phyloP scores from a whole-genome alignment of 2,113 vertebrate species.

The Panthera leo region DNA sequence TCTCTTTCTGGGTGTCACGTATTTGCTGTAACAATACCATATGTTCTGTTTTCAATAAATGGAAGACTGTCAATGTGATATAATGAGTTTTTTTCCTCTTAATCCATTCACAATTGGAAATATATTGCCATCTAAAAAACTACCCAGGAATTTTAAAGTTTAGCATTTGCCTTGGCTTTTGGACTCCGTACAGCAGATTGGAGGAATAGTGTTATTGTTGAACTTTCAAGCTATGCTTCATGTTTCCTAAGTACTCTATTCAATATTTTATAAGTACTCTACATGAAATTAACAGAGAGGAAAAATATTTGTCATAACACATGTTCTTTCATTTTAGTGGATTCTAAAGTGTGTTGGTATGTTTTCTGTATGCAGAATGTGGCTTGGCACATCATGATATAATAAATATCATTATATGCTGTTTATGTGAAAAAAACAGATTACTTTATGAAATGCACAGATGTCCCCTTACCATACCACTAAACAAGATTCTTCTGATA shows the following conservation, averaged over 20 bases:
- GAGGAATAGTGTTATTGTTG: neutral
- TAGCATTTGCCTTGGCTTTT: neutral
- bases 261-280: neutral
- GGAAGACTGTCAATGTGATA: neutral
- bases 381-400: neutral
- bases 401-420: neutral
- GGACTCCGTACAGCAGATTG: neutral
- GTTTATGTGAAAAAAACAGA: neutral
- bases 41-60: neutral
- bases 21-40: neutral
- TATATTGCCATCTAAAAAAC: neutral
- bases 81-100: neutral
- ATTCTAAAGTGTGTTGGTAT: neutral
- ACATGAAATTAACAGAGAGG: slow-evolving; percentile 26
- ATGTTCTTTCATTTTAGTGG: neutral
- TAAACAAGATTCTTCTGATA: neutral
- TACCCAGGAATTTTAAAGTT: neutral
- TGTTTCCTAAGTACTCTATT: neutral
- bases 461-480: neutral
- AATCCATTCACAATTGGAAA: neutral
- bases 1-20: no score
- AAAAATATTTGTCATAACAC: slow-evolving; percentile 6
- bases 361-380: neutral
- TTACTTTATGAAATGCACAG: slow-evolving; percentile 22
- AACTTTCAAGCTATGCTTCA: neutral